Evolutionary conservation across 2,888 invertebrate species (phyloP).

Genomic region (Itoplectis maculator): DNA sequence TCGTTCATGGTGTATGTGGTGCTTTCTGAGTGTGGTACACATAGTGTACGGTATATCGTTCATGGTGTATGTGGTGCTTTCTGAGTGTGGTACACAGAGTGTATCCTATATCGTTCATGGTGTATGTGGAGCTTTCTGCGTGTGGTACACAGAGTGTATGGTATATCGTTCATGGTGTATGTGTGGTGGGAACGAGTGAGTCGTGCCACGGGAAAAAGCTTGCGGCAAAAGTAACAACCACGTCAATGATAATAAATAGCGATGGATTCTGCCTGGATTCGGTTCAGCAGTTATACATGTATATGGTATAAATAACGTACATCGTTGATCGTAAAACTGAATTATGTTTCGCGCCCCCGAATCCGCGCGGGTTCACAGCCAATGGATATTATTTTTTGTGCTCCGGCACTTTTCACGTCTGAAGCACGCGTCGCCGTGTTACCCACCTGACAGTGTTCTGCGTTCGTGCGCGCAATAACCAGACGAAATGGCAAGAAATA

Average conservation of each 20-base stretch:
- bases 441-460: slow-evolving; percentile 4
- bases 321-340: slow-evolving; percentile 74
- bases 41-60: no score
- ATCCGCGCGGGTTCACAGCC: slow-evolving; percentile 11
- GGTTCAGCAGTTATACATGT: slow-evolving; percentile 63
- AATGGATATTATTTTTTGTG: slow-evolving; percentile 38
- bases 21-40: no score
- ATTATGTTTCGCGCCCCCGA: slow-evolving; percentile 68
- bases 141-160: no score
- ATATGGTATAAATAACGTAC: slow-evolving; percentile 71
- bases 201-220: slow-evolving; percentile 63
- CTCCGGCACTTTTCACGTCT: slow-evolving; percentile 3
- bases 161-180: no score
- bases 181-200: slow-evolving; percentile 27
- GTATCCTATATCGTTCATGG: no score
- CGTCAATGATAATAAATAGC: slow-evolving; percentile 73
- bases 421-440: slow-evolving; percentile 15
- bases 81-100: no score
- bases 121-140: no score
- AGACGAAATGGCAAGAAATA: slow-evolving; percentile 61
- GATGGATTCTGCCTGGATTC: slow-evolving; percentile 71
- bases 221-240: slow-evolving; percentile 60
- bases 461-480: slow-evolving; percentile 38
- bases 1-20: no score
- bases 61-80: no score